Conservation (phyloP, 2,888 invertebrate species). For the Rotaria macrura region DNA sequence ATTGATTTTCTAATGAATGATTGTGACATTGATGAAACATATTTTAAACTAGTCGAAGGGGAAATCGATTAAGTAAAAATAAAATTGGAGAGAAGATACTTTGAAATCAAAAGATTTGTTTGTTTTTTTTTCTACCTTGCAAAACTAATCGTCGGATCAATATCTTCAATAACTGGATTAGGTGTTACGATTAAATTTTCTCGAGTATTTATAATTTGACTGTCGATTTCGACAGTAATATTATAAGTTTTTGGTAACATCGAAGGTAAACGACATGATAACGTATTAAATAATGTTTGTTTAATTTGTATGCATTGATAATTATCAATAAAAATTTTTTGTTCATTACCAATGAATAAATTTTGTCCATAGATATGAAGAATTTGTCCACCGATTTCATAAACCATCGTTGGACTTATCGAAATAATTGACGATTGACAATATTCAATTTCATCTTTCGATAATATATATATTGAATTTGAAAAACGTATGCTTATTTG, state of each 20-base stretch:
- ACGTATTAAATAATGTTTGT: background rate
- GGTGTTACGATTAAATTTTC: background rate
- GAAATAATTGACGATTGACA: background rate
- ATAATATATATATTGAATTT: background rate
- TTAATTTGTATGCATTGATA: background rate
- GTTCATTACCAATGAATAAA: background rate
- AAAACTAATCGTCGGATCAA: slow-evolving; percentile 14
- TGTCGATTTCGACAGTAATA: background rate
- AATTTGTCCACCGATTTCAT: background rate
- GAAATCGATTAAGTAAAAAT: too few species aligned
- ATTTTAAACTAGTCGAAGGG: too few species aligned
- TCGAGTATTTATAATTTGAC: background rate
- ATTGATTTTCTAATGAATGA: too few species aligned
- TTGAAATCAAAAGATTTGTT: too few species aligned
- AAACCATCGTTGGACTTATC: background rate
- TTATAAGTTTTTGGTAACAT: background rate
- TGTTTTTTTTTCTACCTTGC: background rate
- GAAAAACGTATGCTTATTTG: background rate
- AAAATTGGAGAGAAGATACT: too few species aligned
- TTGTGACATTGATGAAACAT: too few species aligned
- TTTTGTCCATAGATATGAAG: background rate
- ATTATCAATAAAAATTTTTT: background rate
- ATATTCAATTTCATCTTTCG: background rate
- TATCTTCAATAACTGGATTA: background rate
- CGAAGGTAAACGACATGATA: background rate